Base-by-base conservation (phyloP, 1,140 invertebrate genomes). In the Drosophila neocordata region DNA sequence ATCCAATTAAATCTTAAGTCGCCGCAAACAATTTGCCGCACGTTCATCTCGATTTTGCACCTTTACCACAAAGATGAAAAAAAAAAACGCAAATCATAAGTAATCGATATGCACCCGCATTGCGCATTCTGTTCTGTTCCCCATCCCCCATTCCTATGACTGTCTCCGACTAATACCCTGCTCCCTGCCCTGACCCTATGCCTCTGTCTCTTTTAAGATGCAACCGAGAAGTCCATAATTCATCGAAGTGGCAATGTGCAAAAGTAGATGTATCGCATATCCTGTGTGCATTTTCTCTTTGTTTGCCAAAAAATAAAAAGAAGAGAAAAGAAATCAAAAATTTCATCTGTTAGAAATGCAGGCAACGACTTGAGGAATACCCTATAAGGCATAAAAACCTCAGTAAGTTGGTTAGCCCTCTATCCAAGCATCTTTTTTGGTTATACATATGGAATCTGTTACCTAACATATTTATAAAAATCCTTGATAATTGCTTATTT, bases 241-340 rank as follows among this genome's bases (percentile, higher is more conserved):
- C 83, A 88, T 71, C 72, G 72, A 58, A 35, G 58, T 24, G 77
- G 85, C 81, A 78, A 90, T 89, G 85, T 89, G 85, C 85, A 89
- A 90, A 89, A 89, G 80, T 85, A 75, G 52, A 79, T 81, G 81
- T 89, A 89, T 89, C 84, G 87, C 85, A 89, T 89, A 89, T 90
- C 85, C 83, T 87, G 83, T 77, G 68, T 62, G 68, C 59, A 66
- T 20, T 48, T 48, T 20, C 15, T 22, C 71, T 73, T 88, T 88
- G 83, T 88, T 67, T 79, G 73, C 76, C 79, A 56, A 58, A 71
- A 79, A 20, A 48, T 20, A 20, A 48, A 20, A 48, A 18, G 27
- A 31, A 31, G 27, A 6, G 4, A 12, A 48, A 48, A 48, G 41
- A 48, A 48, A 48, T 48, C 41, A 48, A 48, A 31, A 44, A 48